Conservation (phyloP, 2,888 invertebrate genomes). For the Drosophila neutralis region DNA sequence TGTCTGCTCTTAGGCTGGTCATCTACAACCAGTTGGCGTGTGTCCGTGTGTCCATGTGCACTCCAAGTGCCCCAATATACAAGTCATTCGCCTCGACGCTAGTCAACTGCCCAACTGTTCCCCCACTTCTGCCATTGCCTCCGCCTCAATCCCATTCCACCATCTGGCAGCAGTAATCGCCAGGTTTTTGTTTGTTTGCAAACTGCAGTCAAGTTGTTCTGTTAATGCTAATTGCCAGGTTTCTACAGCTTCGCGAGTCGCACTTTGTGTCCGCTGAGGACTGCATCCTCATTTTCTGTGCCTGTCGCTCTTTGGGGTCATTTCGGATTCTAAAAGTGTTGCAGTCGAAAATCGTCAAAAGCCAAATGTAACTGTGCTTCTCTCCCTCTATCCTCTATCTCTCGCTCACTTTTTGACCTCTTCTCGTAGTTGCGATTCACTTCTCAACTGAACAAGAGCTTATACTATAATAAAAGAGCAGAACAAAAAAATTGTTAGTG, state of each 20-base stretch:
- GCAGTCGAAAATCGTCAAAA: constrained; percentile 43
- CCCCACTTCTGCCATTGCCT: neutral
- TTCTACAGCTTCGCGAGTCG: constrained; percentile 31
- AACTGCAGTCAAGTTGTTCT: constrained; percentile 72
- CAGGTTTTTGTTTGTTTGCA: constrained; percentile 55
- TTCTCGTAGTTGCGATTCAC: neutral
- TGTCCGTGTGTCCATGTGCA: constrained; percentile 3
- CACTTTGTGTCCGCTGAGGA: constrained; percentile 41
- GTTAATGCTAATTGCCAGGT: constrained; percentile 70
- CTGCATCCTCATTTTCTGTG: constrained; percentile 31
- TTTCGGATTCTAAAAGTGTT: constrained; percentile 70
- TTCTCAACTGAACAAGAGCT: neutral
- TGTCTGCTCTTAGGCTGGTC: constrained; percentile 67
- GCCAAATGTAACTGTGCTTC: constrained; percentile 1
- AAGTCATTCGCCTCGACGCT: constrained; percentile 69
- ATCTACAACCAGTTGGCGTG: constrained; percentile 14
- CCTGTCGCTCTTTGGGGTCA: constrained; percentile 58
- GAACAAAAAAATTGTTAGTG: neutral
- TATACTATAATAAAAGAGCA: neutral
- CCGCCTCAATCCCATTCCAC: neutral
- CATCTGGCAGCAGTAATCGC: neutral
- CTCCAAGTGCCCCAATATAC: constrained; percentile 61
- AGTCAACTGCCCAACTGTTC: neutral
- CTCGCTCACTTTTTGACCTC: neutral
- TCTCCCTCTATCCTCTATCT: no score